These are phyloP conservation scores for Macroglossus sobrinus DNA, from an alignment of 2,113 vertebrate species.

Conservation along the genomic window DNA sequence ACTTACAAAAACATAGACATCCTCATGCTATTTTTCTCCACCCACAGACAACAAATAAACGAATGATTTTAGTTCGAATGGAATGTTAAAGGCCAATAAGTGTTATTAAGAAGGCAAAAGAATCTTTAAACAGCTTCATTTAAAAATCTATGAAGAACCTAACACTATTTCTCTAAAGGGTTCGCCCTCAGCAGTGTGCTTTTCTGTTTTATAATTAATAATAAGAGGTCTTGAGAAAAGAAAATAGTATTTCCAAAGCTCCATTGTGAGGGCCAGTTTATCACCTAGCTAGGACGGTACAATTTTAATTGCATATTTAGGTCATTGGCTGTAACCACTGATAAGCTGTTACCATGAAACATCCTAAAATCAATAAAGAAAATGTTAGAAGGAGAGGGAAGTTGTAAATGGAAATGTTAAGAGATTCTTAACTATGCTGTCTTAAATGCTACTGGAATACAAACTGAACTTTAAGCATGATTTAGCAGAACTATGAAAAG, in stretches of 20 bases:
- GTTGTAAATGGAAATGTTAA: constrained; percentile 81
- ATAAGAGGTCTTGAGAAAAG: constrained; percentile 22
- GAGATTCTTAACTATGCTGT: constrained; percentile 72
- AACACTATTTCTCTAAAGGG: constrained; percentile 56
- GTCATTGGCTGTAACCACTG: constrained; percentile 43
- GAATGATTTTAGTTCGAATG: constrained; percentile 12
- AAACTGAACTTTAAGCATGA: constrained; percentile 66
- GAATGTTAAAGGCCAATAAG: constrained; percentile 41
- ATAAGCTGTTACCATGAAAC: constrained; percentile 70
- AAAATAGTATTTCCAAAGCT: constrained; percentile 51
- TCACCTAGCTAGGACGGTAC: constrained; percentile 60
- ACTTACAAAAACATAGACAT: background rate
- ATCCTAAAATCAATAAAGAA: constrained; percentile 80
- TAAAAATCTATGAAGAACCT: constrained; percentile 41
- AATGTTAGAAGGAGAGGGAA: constrained; percentile 77
- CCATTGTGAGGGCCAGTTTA: constrained; percentile 52
- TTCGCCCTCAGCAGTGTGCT: background rate
- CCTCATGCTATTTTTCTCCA: background rate
- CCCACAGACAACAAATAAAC: background rate
- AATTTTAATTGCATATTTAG: constrained; percentile 79
- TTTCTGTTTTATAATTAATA: constrained; percentile 52
- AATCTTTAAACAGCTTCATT: constrained; percentile 29
- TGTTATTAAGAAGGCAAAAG: constrained; percentile 33
- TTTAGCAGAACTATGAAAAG: constrained; percentile 63
- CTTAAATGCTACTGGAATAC: constrained; percentile 67